Conservation (phyloP, 2,113 vertebrate genomes). For the Brachirus orientalis region DNA sequence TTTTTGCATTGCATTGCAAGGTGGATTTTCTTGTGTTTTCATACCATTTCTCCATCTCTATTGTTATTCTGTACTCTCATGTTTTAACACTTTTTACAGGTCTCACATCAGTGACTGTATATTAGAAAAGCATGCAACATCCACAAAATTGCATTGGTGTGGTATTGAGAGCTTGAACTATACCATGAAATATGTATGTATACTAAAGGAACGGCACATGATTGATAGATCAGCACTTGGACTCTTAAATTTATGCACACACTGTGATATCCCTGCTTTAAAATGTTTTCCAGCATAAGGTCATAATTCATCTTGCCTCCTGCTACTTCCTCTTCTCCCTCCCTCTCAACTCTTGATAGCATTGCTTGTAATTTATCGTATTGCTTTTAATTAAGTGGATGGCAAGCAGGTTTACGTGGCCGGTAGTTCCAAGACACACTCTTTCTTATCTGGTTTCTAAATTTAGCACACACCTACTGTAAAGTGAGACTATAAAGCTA, state of each 20-base stretch:
- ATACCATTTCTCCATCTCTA: background rate
- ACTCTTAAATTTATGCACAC: slow-evolving; percentile 63
- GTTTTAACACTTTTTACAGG: slow-evolving; percentile 4
- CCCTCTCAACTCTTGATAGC: slow-evolving; percentile 56
- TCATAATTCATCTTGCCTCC: slow-evolving; percentile 75
- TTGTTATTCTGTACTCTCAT: background rate
- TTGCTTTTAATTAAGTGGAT: slow-evolving; percentile 84
- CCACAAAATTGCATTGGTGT: slow-evolving; percentile 32
- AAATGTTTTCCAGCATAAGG: slow-evolving; percentile 64
- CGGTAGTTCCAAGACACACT: slow-evolving; percentile 67
- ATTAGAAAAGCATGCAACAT: slow-evolving; percentile 1
- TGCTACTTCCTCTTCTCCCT: slow-evolving; percentile 54
- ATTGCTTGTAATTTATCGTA: slow-evolving; percentile 79
- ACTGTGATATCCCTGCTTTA: slow-evolving; percentile 37
- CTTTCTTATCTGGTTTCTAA: slow-evolving; percentile 71
- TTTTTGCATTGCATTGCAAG: too few species aligned
- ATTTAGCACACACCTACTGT: slow-evolving; percentile 61
- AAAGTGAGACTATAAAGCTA: slow-evolving; percentile 61
- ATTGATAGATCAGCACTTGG: slow-evolving; percentile 68
- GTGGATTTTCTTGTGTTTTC: background rate
- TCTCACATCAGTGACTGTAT: slow-evolving; percentile 3
- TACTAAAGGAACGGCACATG: slow-evolving; percentile 29
- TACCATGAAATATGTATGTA: slow-evolving; percentile 44
- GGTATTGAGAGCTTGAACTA: slow-evolving; percentile 38
- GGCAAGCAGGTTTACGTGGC: slow-evolving; percentile 69